Evolutionary conservation across 2,888 invertebrate genomes (phyloP).

Genomic region (Lasioglossum pauxillum): DNA sequence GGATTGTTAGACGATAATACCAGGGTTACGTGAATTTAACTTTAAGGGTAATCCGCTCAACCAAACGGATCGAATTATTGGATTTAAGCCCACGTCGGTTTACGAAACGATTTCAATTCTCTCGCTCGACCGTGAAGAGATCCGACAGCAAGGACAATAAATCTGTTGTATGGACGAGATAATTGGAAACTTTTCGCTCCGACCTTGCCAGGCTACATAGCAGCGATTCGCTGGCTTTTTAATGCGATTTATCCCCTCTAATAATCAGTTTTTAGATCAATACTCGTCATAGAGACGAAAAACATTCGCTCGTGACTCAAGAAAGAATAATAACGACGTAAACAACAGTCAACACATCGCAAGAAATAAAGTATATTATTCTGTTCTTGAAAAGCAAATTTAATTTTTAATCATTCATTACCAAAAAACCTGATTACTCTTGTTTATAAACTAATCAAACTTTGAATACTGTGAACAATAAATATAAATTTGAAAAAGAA

Average conservation of each 20-base stretch:
- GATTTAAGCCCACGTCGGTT: slow-evolving; percentile 36
- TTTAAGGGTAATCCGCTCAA: neutral
- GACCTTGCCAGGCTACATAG: slow-evolving; percentile 10
- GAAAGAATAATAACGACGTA: neutral
- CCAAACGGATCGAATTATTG: slow-evolving; percentile 29
- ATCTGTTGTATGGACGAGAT: slow-evolving; percentile 11
- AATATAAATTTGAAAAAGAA: neutral
- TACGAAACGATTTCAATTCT: slow-evolving; percentile 35
- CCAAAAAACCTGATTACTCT: neutral
- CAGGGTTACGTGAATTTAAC: neutral
- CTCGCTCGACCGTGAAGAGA: slow-evolving; percentile 1
- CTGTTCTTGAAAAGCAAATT: neutral
- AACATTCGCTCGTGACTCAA: neutral
- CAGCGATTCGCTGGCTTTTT: neutral
- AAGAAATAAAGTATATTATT: neutral
- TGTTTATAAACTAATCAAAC: neutral
- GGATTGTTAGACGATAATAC: neutral
- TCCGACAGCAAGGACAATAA: slow-evolving; percentile 23
- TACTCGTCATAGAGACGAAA: neutral
- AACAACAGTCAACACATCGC: neutral
- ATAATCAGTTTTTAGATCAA: neutral
- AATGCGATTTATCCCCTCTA: neutral
- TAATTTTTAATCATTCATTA: neutral
- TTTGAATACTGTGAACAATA: neutral
- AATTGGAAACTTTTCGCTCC: slow-evolving; percentile 17